phyloP scores from a whole-genome alignment of 2,113 vertebrate species.

The Oryzias celebensis region DNA sequence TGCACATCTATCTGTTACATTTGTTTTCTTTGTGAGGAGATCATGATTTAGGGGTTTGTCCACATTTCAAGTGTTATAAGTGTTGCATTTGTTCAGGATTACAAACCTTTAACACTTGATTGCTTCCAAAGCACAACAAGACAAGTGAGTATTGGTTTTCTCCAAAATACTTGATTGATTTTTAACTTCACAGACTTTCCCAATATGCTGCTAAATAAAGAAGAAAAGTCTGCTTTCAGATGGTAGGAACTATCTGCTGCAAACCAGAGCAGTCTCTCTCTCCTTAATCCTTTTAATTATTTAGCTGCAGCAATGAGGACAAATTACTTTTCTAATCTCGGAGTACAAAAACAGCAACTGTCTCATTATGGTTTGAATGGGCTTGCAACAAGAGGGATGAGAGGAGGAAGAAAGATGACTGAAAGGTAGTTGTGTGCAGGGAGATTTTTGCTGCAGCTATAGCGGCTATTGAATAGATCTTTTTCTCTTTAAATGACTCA shows the following conservation, averaged over 20 bases:
- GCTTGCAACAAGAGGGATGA: constrained; percentile 19
- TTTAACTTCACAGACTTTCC: background rate
- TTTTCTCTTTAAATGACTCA: constrained; percentile 15
- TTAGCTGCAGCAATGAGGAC: constrained; percentile 44
- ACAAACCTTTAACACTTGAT: no score
- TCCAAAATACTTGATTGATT: no score
- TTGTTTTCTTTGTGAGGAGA: no score
- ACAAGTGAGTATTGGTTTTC: no score
- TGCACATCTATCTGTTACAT: no score
- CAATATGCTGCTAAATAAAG: background rate
- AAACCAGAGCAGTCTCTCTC: constrained; percentile 2
- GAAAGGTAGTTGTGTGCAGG: constrained; percentile 11
- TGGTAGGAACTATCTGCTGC: background rate
- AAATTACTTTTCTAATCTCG: constrained; percentile 46
- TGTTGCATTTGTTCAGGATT: no score
- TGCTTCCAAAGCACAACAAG: no score
- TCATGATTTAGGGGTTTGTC: no score
- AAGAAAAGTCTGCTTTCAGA: background rate
- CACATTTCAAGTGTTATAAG: no score
- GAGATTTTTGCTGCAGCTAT: constrained; percentile 30
- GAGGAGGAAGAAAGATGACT: constrained; percentile 34
- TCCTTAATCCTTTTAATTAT: constrained; percentile 52
- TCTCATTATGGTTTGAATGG: constrained; percentile 66
- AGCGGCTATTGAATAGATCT: constrained; percentile 18
- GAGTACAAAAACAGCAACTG: constrained; percentile 61